phyloP scores from a whole-genome alignment of 2,797 vertebrate genomes.

The Fundulus diaphanus region DNA sequence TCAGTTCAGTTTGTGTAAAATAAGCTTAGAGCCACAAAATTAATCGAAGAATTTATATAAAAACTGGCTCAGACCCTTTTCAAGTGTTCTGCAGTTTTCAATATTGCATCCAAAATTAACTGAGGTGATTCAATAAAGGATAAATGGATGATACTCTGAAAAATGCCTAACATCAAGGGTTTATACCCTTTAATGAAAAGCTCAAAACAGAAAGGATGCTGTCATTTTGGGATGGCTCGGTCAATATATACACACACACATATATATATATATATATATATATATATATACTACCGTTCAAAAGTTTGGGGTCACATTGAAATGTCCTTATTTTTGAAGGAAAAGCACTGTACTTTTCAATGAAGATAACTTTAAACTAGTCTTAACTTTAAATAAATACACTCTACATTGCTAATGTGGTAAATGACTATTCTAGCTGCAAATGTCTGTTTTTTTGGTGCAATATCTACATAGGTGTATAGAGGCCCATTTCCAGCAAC shows the following conservation, averaged over 20 bases:
- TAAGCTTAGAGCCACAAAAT: neutral
- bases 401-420: too few relatives aligned
- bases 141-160: neutral
- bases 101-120: neutral
- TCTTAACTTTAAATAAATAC: too few relatives aligned
- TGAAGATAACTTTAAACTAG: too few relatives aligned
- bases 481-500: too few relatives aligned
- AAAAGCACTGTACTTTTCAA: too few relatives aligned
- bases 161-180: neutral
- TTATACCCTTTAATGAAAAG: neutral
- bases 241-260: neutral
- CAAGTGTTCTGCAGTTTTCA: too few relatives aligned
- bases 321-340: too few relatives aligned
- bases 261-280: neutral
- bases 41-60: neutral
- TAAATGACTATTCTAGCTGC: too few relatives aligned
- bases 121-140: neutral
- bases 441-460: too few relatives aligned
- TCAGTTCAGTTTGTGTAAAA: neutral
- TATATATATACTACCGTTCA: constrained; percentile 16
- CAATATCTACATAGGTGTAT: too few relatives aligned
- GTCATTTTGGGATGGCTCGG: neutral
- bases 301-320: too few relatives aligned
- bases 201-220: neutral
- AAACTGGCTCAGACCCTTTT: too few relatives aligned